Conservation (phyloP, 2,113 vertebrate species). For the Micromys minutus region DNA sequence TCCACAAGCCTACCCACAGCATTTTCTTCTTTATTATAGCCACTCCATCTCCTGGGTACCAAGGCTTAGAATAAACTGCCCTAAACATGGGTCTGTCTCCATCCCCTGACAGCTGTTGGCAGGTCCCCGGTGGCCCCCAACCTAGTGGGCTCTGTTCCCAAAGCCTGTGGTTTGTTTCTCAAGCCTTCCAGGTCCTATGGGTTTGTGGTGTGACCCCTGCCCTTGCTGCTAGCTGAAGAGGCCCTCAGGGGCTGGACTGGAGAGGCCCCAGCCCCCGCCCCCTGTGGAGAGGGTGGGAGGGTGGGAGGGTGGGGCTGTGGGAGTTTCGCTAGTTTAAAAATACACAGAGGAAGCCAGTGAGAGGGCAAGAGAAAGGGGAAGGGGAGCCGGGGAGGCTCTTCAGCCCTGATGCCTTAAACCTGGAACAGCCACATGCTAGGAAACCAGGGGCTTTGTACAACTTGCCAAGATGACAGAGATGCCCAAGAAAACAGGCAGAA, state of each 20-base stretch:
- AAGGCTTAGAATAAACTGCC: neutral
- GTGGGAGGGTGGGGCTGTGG: constrained; percentile 64
- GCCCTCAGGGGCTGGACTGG: constrained; percentile 38
- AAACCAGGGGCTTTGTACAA: fast-evolving
- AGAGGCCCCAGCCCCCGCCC: constrained; percentile 34
- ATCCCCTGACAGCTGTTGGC: constrained; percentile 46
- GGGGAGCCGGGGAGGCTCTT: constrained; percentile 70
- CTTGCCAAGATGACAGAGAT: constrained; percentile 77
- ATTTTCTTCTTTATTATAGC: neutral
- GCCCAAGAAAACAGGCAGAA: constrained; percentile 83
- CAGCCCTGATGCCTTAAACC: neutral
- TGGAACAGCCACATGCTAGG: constrained; percentile 43
- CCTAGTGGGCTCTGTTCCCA: constrained; percentile 63
- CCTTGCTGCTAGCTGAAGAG: constrained; percentile 13
- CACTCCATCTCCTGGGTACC: neutral
- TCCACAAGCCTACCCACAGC: neutral
- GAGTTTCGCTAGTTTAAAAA: constrained; percentile 77
- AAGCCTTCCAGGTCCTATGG: constrained; percentile 40
- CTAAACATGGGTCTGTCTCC: neutral
- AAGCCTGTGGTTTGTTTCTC: constrained; percentile 60
- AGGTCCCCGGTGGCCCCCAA: constrained; percentile 12
- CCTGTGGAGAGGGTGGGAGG: neutral
- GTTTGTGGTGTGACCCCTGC: constrained; percentile 25
- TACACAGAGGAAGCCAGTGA: constrained; percentile 82
- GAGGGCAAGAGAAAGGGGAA: constrained; percentile 74